Evolutionary conservation across 1,140 invertebrate genomes (phyloP).

Genomic region (Bombus ignitus): DNA sequence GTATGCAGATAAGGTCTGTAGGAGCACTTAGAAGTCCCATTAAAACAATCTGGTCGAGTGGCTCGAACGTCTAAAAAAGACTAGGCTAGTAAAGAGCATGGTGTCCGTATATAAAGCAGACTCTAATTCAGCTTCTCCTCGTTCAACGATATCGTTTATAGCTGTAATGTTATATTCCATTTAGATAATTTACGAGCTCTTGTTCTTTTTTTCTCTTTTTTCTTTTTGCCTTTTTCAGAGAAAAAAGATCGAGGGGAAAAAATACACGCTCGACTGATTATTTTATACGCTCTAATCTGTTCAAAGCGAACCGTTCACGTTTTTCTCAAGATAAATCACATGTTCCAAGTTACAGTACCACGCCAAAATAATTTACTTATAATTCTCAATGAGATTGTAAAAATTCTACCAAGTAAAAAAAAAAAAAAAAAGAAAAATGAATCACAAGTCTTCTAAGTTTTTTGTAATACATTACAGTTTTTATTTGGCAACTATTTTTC

Average conservation of each 20-base stretch:
- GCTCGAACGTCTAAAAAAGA: conserved; percentile 49
- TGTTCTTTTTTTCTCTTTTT: not conserved
- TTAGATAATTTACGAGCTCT: conserved; percentile 57
- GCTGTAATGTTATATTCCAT: conserved; percentile 35
- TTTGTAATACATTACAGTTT: too few species aligned
- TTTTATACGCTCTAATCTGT: not conserved
- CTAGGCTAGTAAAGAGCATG: conserved; percentile 36
- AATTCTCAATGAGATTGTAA: too few species aligned
- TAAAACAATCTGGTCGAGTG: conserved; percentile 61
- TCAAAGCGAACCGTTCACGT: too few species aligned
- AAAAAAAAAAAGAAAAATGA: too few species aligned
- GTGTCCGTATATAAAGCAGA: conserved; percentile 64
- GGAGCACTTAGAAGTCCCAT: conserved; percentile 68
- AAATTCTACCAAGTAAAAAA: too few species aligned
- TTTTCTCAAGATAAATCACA: too few species aligned
- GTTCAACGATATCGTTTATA: conserved; percentile 28
- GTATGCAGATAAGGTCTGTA: conserved; percentile 63
- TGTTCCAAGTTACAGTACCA: too few species aligned
- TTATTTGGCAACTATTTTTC: too few species aligned
- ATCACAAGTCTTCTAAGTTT: too few species aligned
- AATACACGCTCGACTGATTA: not conserved
- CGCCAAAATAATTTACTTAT: too few species aligned
- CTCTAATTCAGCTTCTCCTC: conserved; percentile 28
- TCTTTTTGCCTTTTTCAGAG: not conserved
- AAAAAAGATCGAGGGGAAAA: not conserved